Percentiles rank a stretch among this genome's conserved stretches.
phyloP scores from a whole-genome alignment of 2,888 invertebrate genomes.

The Himalopsyche kuldschensis region DNA sequence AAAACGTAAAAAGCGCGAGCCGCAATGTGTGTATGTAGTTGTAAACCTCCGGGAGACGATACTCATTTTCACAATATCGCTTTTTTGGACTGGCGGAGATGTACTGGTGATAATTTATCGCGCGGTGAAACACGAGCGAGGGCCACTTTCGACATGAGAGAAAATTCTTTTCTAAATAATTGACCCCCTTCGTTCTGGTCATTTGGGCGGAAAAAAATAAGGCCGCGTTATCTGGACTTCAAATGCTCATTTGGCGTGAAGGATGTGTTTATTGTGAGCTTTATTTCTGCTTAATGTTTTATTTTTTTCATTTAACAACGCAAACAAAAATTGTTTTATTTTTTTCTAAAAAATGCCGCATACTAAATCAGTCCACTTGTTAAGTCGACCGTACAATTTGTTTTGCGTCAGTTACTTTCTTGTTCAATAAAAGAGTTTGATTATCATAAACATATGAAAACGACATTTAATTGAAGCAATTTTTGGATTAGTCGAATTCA shows the following conservation, averaged over 20 bases:
- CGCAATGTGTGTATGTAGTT: neutral
- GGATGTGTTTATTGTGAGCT: constrained; percentile 1
- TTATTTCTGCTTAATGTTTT: neutral
- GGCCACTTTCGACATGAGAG: constrained; percentile 17
- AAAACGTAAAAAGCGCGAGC: neutral
- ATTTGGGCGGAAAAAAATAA: constrained; percentile 14
- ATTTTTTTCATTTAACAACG: neutral
- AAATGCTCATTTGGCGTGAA: constrained; percentile 3
- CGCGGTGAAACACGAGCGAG: constrained; percentile 15
- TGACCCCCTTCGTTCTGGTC: constrained; percentile 27
- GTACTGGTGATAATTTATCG: constrained; percentile 29
- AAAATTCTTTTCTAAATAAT: constrained; percentile 22
- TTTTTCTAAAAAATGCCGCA: too few species aligned
- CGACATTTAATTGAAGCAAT: too few species aligned
- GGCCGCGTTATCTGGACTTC: neutral
- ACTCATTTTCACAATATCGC: neutral
- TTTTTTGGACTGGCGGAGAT: constrained; percentile 11
- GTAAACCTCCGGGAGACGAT: neutral
- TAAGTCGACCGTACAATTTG: too few species aligned
- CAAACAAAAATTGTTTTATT: neutral
- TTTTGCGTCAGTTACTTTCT: too few species aligned
- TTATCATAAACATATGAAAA: too few species aligned
- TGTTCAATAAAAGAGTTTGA: too few species aligned
- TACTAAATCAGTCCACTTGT: too few species aligned
- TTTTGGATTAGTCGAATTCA: too few species aligned